Percentiles rank a stretch among this genome's conserved stretches.
phyloP scores from a whole-genome alignment of 2,113 vertebrate species.

The Passer montanus region DNA sequence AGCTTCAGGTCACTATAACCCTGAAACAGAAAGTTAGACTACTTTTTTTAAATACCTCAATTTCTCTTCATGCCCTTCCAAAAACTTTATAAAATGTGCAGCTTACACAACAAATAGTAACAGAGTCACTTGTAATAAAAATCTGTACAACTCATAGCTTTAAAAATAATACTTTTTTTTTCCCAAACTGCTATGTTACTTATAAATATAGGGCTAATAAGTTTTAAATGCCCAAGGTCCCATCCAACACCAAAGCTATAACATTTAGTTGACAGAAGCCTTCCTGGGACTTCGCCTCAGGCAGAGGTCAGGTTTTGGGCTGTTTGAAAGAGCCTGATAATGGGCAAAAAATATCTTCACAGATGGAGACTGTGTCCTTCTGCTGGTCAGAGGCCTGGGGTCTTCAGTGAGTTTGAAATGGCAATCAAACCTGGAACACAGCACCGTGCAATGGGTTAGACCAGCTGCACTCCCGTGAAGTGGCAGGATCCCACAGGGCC shows the following conservation, averaged over 20 bases:
- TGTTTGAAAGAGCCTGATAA: neutral
- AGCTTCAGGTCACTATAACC: conserved; percentile 41
- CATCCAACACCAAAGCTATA: conserved; percentile 9
- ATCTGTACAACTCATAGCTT: conserved; percentile 74
- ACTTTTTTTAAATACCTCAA: conserved; percentile 54
- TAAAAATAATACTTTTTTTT: conserved; percentile 27
- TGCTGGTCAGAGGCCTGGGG: conserved; percentile 45
- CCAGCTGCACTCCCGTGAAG: rapidly evolving
- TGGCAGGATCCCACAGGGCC: neutral
- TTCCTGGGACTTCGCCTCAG: neutral
- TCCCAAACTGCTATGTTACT: neutral
- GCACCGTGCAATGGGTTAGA: conserved; percentile 35
- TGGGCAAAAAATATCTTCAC: neutral
- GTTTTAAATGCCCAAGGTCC: conserved; percentile 23
- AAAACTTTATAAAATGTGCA: conserved; percentile 70
- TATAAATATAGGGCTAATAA: conserved; percentile 34
- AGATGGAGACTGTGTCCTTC: conserved; percentile 29
- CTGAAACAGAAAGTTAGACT: neutral
- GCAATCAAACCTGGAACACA: conserved; percentile 69
- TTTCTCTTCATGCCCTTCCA: conserved; percentile 29
- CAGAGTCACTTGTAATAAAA: conserved; percentile 66
- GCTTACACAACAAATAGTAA: conserved; percentile 64
- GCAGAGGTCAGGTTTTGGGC: neutral
- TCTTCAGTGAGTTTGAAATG: conserved; percentile 48
- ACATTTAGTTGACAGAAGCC: neutral